These are phyloP conservation scores for Coracias cyanogaster DNA, from an alignment of 2,797 vertebrate species.

Conservation along the genomic window DNA sequence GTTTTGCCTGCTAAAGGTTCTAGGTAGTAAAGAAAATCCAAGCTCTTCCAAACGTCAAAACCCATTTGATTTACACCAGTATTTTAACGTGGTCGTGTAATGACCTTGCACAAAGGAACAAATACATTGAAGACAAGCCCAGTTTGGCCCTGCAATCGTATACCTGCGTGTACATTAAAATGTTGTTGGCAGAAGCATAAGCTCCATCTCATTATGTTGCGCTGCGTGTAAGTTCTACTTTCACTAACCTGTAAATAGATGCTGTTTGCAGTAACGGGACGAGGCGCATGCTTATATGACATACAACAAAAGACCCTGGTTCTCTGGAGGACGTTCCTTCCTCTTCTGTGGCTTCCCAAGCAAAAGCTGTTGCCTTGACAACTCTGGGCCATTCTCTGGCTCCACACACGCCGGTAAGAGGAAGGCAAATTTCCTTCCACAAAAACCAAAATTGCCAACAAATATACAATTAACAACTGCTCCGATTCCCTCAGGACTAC, in stretches of 20 bases:
- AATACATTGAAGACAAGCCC: neutral
- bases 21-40: neutral
- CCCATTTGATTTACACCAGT: neutral
- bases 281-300: neutral
- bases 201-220: neutral
- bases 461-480: conserved; percentile 21
- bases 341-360: conserved; percentile 64
- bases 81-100: neutral
- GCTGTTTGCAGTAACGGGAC: neutral
- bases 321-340: conserved; percentile 52
- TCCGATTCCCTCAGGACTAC: neutral
- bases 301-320: conserved; percentile 45
- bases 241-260: neutral
- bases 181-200: neutral
- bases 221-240: neutral
- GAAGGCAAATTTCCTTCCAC: conserved; percentile 66
- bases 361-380: conserved; percentile 80
- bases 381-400: conserved; percentile 68
- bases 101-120: neutral
- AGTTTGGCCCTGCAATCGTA: neutral
- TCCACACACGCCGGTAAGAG: conserved; percentile 42
- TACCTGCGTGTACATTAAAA: neutral
- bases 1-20: neutral
- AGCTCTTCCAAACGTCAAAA: neutral
- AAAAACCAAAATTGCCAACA: conserved; percentile 61